These are phyloP conservation scores for Saccopteryx bilineata DNA, from an alignment of 2,113 vertebrate species.

Conservation along the genomic window DNA sequence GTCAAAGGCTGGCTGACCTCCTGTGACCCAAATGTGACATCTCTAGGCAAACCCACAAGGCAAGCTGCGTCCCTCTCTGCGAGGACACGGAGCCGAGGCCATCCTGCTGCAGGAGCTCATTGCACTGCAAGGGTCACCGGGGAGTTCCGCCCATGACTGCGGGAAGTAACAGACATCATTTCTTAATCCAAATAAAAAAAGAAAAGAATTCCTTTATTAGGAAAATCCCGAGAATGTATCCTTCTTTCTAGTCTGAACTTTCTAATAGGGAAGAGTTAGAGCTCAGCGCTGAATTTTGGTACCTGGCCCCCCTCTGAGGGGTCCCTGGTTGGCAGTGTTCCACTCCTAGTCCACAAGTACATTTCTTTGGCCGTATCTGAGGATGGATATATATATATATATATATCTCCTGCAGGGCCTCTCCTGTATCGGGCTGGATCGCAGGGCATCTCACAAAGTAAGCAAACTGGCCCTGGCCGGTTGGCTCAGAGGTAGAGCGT, in stretches of 20 bases:
- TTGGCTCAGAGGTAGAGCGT: no score
- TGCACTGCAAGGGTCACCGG: background rate
- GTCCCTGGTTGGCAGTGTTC: background rate
- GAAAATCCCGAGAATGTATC: constrained; percentile 8
- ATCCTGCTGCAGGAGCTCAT: background rate
- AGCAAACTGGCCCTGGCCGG: no score
- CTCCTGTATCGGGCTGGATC: background rate
- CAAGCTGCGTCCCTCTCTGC: background rate
- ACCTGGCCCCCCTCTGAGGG: background rate
- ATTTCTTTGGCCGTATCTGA: background rate
- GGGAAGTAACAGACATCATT: constrained; percentile 55
- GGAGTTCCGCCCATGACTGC: constrained; percentile 46
- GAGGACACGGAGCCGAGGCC: background rate
- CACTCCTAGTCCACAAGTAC: background rate
- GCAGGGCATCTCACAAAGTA: background rate
- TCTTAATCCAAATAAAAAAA: constrained; percentile 40
- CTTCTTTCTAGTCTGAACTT: constrained; percentile 4
- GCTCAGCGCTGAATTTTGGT: background rate
- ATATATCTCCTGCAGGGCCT: background rate
- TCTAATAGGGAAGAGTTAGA: constrained; percentile 19
- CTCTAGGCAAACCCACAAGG: constrained; percentile 51
- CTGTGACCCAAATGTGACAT: constrained; percentile 50
- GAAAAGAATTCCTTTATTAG: constrained; percentile 28
- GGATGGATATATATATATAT: background rate
- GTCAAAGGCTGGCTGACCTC: constrained; percentile 31